Evolutionary conservation across 2,113 vertebrate genomes (phyloP).

Genomic region (Raja brachyura): DNA sequence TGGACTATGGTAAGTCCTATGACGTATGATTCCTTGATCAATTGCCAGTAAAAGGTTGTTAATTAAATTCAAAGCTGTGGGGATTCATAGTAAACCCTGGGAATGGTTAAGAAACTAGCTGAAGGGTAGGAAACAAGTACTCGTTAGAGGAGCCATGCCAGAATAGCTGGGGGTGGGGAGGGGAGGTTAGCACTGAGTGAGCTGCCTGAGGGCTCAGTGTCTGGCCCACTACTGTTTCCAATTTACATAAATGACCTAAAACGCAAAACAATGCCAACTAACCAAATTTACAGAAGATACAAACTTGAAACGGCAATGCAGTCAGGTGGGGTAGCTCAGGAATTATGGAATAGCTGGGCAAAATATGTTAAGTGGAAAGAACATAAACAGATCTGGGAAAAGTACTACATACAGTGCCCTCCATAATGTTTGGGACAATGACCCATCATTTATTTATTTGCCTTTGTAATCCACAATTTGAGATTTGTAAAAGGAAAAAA

Average conservation of each 20-base stretch:
- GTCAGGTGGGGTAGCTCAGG: neutral
- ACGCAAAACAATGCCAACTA: neutral
- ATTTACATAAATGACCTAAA: neutral
- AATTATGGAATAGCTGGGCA: neutral
- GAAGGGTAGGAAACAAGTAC: slow-evolving; percentile 20
- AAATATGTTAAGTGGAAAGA: neutral
- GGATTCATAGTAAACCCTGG: slow-evolving; percentile 10
- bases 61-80: slow-evolving; percentile 20
- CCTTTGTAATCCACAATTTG: too few species aligned
- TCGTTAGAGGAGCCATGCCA: slow-evolving; percentile 20
- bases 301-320: neutral
- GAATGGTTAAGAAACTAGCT: slow-evolving; percentile 13
- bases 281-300: neutral
- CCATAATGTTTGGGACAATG: too few species aligned
- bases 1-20: neutral
- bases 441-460: too few species aligned
- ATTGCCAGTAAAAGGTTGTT: slow-evolving; percentile 5
- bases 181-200: neutral
- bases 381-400: neutral
- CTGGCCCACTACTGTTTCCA: neutral
- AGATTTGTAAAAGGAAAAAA: too few species aligned
- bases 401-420: neutral
- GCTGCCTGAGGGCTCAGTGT: neutral
- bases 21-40: neutral
- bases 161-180: neutral